A percentile compares a stretch with the other conserved stretches of the same genome.
Evolutionary conservation across 2,888 invertebrate genomes (phyloP).

Genomic region (Flexamia atlantica): DNA sequence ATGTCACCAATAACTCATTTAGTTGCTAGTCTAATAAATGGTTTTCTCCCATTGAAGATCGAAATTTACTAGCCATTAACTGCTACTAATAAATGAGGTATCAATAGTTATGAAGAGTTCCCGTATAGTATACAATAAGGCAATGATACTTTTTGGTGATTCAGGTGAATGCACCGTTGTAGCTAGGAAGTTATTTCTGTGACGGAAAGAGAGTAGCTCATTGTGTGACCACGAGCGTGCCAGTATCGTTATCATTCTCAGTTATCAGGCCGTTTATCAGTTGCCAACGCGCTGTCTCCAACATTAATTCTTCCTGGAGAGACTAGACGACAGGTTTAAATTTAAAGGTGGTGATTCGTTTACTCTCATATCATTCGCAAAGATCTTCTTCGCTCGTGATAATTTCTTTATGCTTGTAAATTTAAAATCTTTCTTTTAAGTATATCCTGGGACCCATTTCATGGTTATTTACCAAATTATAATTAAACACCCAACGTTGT

Average conservation of each 20-base stretch:
- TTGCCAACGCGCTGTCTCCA: not conserved
- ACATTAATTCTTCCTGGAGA: not conserved
- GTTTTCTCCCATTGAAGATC: too few species aligned
- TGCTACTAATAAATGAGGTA: too few species aligned
- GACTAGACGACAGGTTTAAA: slow-evolving; percentile 29
- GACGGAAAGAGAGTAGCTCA: not conserved
- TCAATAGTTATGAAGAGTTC: too few species aligned
- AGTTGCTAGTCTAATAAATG: too few species aligned
- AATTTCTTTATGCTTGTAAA: not conserved
- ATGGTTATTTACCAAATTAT: too few species aligned
- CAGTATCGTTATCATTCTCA: not conserved
- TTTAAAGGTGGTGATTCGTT: slow-evolving; percentile 9
- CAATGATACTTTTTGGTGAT: too few species aligned
- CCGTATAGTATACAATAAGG: too few species aligned
- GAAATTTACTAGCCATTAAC: too few species aligned
- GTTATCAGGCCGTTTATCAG: slow-evolving; percentile 28
- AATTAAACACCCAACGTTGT: too few species aligned
- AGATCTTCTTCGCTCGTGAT: not conserved
- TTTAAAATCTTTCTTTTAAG: not conserved
- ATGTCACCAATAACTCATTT: too few species aligned
- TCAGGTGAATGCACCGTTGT: not conserved
- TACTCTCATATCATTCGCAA: not conserved
- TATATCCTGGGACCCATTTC: too few species aligned
- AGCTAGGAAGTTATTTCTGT: not conserved
- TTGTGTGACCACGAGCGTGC: slow-evolving; percentile 13